These are phyloP conservation scores for Erebia aethiops DNA, from an alignment of 2,888 invertebrate genomes.

Conservation along the genomic window DNA sequence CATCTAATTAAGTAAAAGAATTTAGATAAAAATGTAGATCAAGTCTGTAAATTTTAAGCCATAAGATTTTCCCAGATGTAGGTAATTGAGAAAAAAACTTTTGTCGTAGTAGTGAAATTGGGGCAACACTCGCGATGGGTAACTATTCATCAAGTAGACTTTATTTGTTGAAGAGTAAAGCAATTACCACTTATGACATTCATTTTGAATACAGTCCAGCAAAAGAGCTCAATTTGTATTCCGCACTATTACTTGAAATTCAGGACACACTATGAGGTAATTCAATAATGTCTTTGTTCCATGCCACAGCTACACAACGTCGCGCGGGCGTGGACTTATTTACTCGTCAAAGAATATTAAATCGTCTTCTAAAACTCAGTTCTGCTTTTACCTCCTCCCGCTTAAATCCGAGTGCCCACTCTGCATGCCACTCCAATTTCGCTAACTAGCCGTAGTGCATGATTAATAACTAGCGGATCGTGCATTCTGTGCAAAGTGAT, in stretches of 20 bases:
- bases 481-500: conserved; percentile 79
- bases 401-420: conserved; percentile 45
- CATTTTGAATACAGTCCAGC: conserved; percentile 15
- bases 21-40: too few species aligned
- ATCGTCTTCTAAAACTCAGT: conserved; percentile 48
- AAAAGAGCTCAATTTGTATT: conserved; percentile 41
- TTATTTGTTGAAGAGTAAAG: not conserved
- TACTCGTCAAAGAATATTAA: conserved; percentile 51
- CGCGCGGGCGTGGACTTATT: conserved; percentile 44
- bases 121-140: too few species aligned
- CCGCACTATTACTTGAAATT: conserved; percentile 43
- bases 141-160: not conserved
- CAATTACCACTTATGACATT: not conserved
- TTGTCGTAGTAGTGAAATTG: too few species aligned
- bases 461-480: conserved; percentile 81
- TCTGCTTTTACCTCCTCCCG: conserved; percentile 41
- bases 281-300: conserved; percentile 49
- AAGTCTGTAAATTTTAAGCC: too few species aligned
- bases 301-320: conserved; percentile 42
- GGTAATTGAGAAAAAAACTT: too few species aligned
- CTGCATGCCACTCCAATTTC: conserved; percentile 66
- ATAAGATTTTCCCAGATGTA: too few species aligned
- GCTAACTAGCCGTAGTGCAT: conserved; percentile 79
- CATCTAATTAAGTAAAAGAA: too few species aligned
- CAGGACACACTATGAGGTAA: conserved; percentile 46